These are phyloP conservation scores for Trinectes maculatus DNA, from an alignment of 2,113 vertebrate species.

Conservation along the genomic window DNA sequence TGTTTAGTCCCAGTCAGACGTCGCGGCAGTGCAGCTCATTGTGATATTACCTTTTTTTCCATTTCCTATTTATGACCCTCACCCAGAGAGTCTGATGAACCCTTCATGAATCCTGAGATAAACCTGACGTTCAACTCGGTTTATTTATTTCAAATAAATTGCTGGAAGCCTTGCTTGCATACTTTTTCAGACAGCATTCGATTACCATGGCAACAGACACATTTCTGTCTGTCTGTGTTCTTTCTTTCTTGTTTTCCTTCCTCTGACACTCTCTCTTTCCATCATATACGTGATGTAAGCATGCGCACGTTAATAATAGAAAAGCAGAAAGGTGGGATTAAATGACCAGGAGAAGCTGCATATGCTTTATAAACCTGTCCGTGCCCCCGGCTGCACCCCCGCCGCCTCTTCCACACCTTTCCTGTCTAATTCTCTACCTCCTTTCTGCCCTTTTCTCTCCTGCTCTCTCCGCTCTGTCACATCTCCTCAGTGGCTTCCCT, in stretches of 20 bases:
- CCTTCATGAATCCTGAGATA: slow-evolving; percentile 36
- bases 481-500: slow-evolving; percentile 19
- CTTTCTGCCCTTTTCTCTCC: slow-evolving; percentile 1
- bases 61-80: too few relatives aligned
- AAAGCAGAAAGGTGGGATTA: slow-evolving; percentile 36
- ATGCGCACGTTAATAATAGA: slow-evolving; percentile 43
- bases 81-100: slow-evolving; percentile 36
- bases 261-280: slow-evolving; percentile 35
- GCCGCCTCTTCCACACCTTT: slow-evolving; percentile 4
- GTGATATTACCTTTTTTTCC: slow-evolving; percentile 16
- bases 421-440: slow-evolving; percentile 15
- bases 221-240: slow-evolving; percentile 13
- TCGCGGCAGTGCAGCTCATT: slow-evolving; percentile 16
- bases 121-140: slow-evolving; percentile 24
- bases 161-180: slow-evolving; percentile 30
- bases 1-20: slow-evolving; percentile 46
- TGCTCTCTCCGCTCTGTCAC: slow-evolving; percentile 8
- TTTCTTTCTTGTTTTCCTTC: slow-evolving; percentile 18
- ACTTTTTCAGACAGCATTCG: slow-evolving; percentile 48
- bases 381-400: slow-evolving; percentile 4
- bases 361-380: slow-evolving; percentile 27
- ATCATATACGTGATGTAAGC: neutral
- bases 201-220: slow-evolving; percentile 72
- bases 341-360: slow-evolving; percentile 5
- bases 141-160: slow-evolving; percentile 43